Conservation (phyloP, 2,113 vertebrate species). For the Tautogolabrus adspersus region DNA sequence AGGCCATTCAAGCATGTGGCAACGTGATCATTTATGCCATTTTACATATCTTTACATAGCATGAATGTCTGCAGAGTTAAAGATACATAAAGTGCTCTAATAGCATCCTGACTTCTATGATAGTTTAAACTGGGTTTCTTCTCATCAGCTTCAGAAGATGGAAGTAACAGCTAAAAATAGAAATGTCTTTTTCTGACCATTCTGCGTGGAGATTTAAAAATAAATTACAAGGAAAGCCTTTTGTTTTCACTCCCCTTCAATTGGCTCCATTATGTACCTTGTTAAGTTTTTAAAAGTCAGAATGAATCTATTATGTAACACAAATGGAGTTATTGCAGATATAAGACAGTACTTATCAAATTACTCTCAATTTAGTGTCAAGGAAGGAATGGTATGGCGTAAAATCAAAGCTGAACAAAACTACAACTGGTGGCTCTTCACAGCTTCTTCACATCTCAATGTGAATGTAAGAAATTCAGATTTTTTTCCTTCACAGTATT, state of each 20-base stretch:
- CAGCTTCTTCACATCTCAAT: too few species aligned
- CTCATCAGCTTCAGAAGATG: neutral
- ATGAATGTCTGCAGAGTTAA: slow-evolving; percentile 13
- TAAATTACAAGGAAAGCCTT: neutral
- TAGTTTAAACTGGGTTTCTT: neutral
- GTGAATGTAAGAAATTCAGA: too few species aligned
- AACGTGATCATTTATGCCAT: slow-evolving; percentile 34
- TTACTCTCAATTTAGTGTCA: too few species aligned
- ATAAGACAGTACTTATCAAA: too few species aligned
- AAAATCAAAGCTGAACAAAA: too few species aligned
- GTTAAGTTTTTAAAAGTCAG: neutral
- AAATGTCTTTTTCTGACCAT: slow-evolving; percentile 29
- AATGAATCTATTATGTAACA: neutral
- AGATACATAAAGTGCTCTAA: neutral
- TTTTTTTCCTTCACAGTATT: neutral
- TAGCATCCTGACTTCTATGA: neutral
- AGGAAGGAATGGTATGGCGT: too few species aligned
- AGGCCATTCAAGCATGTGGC: slow-evolving; percentile 34
- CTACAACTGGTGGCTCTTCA: too few species aligned
- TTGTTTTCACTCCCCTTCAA: slow-evolving; percentile 1
- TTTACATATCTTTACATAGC: slow-evolving; percentile 63
- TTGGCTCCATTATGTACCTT: slow-evolving; percentile 9
- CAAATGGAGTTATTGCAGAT: too few species aligned
- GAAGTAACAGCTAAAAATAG: slow-evolving; percentile 38
- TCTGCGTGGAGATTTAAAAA: slow-evolving; percentile 16